A percentile compares a stretch with the other conserved stretches of the same genome.
phyloP scores from a whole-genome alignment of 2,113 vertebrate species.

The Lethenteron camtschaticum region DNA sequence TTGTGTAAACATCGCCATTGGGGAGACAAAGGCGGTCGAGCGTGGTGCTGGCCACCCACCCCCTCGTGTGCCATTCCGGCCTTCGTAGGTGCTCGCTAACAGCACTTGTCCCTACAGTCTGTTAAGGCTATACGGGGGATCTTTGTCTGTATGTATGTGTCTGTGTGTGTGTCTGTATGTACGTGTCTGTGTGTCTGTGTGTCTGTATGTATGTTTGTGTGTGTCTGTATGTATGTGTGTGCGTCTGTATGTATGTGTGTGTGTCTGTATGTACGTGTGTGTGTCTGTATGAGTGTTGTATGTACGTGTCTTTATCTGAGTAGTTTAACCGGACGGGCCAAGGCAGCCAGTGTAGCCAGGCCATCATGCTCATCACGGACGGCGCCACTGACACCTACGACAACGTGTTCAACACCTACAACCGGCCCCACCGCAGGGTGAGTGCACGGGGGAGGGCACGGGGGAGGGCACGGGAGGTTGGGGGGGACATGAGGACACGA shows the following conservation, averaged over 20 bases:
- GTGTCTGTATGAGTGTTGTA: background rate
- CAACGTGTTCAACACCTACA: slow-evolving; percentile 74
- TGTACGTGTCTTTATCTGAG: background rate
- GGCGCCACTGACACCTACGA: slow-evolving; percentile 91
- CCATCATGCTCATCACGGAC: slow-evolving; percentile 93
- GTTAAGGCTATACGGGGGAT: background rate
- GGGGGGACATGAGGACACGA: too few relatives aligned
- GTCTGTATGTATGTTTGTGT: background rate
- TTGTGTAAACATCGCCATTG: too few relatives aligned
- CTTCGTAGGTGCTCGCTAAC: too few relatives aligned
- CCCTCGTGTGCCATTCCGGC: too few relatives aligned
- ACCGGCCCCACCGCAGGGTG: slow-evolving; percentile 96
- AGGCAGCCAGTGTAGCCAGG: slow-evolving; percentile 87
- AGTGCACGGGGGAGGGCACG: slow-evolving; percentile 9
- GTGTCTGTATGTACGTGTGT: background rate
- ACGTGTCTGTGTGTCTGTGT: background rate
- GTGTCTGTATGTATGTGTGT: background rate
- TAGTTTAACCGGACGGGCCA: slow-evolving; percentile 88
- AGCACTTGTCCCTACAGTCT: too few relatives aligned
- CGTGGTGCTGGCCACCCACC: too few relatives aligned
- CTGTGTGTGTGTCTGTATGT: background rate
- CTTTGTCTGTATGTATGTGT: background rate
- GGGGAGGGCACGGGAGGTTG: too few relatives aligned
- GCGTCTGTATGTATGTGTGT: background rate
- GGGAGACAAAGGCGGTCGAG: too few relatives aligned